Percentiles rank a stretch among this genome's conserved stretches.
Evolutionary conservation across 2,113 vertebrate species (phyloP).

Genomic region (Chlamydotis undulata): DNA sequence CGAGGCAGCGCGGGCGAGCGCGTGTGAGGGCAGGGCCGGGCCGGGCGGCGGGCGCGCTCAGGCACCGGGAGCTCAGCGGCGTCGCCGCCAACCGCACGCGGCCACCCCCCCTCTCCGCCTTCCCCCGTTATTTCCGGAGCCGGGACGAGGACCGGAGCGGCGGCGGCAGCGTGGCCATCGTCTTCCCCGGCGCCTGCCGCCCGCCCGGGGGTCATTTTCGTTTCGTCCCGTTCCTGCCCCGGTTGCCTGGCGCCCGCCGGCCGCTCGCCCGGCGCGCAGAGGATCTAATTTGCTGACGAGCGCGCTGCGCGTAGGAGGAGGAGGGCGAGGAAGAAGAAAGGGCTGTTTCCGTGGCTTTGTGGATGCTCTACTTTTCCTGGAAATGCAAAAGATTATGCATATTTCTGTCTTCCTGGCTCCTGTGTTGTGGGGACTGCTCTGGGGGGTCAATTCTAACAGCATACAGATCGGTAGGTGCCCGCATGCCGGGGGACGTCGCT

Average conservation of each 20-base stretch:
- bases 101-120: slow-evolving; percentile 58
- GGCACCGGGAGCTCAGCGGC: slow-evolving; percentile 70
- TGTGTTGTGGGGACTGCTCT: slow-evolving; percentile 90
- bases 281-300: slow-evolving; percentile 80
- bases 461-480: slow-evolving; percentile 93
- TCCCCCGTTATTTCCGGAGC: slow-evolving; percentile 63
- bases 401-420: slow-evolving; percentile 86
- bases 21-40: slow-evolving; percentile 65
- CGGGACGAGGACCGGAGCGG: slow-evolving; percentile 50
- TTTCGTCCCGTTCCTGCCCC: not conserved
- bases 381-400: slow-evolving; percentile 95
- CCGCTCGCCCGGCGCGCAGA: slow-evolving; percentile 74
- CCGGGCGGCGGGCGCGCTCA: slow-evolving; percentile 75
- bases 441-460: slow-evolving; percentile 89
- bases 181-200: slow-evolving; percentile 11
- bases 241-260: slow-evolving; percentile 30
- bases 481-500: not conserved
- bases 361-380: slow-evolving; percentile 87
- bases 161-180: slow-evolving; percentile 39
- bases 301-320: slow-evolving; percentile 52
- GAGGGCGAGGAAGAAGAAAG: not conserved
- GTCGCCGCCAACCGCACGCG: slow-evolving; percentile 68
- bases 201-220: not conserved
- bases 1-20: slow-evolving; percentile 45
- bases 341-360: slow-evolving; percentile 68